Conservation (phyloP, 2,888 invertebrate genomes). For the Cremastobaeus sp. region DNA sequence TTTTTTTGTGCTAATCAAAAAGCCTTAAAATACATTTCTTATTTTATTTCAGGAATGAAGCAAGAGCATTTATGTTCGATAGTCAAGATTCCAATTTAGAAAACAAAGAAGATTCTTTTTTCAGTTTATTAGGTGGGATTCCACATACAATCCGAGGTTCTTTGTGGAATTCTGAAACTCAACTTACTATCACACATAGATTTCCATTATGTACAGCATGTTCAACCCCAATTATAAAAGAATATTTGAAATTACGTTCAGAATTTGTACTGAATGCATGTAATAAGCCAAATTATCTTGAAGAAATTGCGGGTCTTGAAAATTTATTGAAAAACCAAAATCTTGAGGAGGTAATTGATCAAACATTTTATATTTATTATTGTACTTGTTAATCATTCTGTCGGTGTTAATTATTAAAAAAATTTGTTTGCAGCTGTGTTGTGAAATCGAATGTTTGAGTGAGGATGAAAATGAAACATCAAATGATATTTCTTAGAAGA, state of each 20-base stretch:
- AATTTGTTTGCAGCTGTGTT: slow-evolving; percentile 71
- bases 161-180: slow-evolving; percentile 88
- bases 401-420: background rate
- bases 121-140: slow-evolving; percentile 88
- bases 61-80: slow-evolving; percentile 78
- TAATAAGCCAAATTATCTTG: slow-evolving; percentile 82
- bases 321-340: slow-evolving; percentile 73
- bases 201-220: slow-evolving; percentile 97
- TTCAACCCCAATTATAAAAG: slow-evolving; percentile 80
- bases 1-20: background rate
- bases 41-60: slow-evolving; percentile 68
- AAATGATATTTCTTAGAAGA: no score
- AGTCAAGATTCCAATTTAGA: slow-evolving; percentile 77
- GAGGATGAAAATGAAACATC: slow-evolving; percentile 66
- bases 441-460: slow-evolving; percentile 69
- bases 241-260: slow-evolving; percentile 77
- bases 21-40: background rate
- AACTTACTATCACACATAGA: slow-evolving; percentile 90
- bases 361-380: background rate
- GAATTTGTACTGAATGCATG: slow-evolving; percentile 81
- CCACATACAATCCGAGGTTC: slow-evolving; percentile 97
- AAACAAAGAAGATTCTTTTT: slow-evolving; percentile 74
- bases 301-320: slow-evolving; percentile 82
- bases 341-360: slow-evolving; percentile 72
- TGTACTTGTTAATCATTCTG: background rate